Conservation (phyloP, 2,113 vertebrate genomes). For the Pagrus major region DNA sequence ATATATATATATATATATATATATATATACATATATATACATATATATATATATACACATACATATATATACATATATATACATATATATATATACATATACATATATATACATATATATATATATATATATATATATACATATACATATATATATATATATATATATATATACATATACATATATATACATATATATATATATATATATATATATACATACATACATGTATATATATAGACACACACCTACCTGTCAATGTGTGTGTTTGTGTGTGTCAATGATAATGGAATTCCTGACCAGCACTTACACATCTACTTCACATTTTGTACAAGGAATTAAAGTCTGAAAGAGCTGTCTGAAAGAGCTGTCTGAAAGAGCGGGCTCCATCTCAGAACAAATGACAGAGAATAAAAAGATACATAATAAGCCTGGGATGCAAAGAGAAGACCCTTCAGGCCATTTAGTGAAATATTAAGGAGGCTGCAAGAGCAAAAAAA, state of each 20-base stretch:
- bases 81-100: too few relatives aligned
- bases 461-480: slow-evolving; percentile 22
- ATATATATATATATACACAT: too few relatives aligned
- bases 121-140: too few relatives aligned
- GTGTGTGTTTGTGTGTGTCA: too few relatives aligned
- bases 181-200: background rate
- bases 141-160: too few relatives aligned
- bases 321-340: background rate
- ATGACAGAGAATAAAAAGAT: slow-evolving; percentile 19
- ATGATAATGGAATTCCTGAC: background rate
- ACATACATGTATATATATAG: too few relatives aligned
- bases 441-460: slow-evolving; percentile 22
- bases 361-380: background rate
- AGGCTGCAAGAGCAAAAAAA: slow-evolving; percentile 2
- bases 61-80: too few relatives aligned
- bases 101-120: background rate
- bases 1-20: too few relatives aligned
- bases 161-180: too few relatives aligned
- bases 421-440: slow-evolving; percentile 3
- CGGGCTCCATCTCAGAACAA: slow-evolving; percentile 1
- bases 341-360: background rate
- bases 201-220: too few relatives aligned
- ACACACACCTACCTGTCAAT: too few relatives aligned
- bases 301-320: background rate
- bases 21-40: background rate